These are phyloP conservation scores for Rhamnusium bicolor DNA, from an alignment of 2,888 invertebrate genomes.

Conservation along the genomic window DNA sequence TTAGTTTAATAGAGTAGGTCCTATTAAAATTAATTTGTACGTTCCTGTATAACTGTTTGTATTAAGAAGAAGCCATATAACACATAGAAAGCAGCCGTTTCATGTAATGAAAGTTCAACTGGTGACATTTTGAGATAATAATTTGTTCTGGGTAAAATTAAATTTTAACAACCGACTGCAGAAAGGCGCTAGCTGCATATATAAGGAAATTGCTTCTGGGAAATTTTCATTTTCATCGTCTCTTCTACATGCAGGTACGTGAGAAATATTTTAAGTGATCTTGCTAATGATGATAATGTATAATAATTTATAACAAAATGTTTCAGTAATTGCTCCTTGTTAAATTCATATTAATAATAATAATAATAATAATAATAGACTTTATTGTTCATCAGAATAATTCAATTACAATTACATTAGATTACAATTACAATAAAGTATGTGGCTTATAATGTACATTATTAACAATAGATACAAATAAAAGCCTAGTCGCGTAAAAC, in stretches of 20 bases:
- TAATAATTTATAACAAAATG: background rate
- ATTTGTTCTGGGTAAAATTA: slow-evolving; percentile 46
- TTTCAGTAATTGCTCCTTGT: background rate
- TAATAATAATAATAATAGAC: too few species aligned
- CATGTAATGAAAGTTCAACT: slow-evolving; percentile 35
- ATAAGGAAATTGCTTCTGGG: slow-evolving; percentile 44
- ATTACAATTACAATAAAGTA: too few species aligned
- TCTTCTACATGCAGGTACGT: slow-evolving; percentile 37
- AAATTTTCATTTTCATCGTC: slow-evolving; percentile 45
- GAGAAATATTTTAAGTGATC: slow-evolving; percentile 38
- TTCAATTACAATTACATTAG: too few species aligned
- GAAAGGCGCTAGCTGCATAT: slow-evolving; percentile 40
- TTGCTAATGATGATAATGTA: slow-evolving; percentile 34
- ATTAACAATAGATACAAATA: too few species aligned
- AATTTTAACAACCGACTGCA: slow-evolving; percentile 46
- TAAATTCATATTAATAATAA: too few species aligned
- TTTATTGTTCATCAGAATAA: too few species aligned
- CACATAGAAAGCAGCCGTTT: slow-evolving; percentile 13
- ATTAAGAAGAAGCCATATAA: slow-evolving; percentile 11
- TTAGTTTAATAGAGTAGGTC: background rate
- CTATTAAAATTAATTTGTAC: slow-evolving; percentile 4
- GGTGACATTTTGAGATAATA: slow-evolving; percentile 41
- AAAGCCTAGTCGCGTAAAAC: too few species aligned
- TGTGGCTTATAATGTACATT: too few species aligned
- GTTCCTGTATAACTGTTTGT: background rate